Evolutionary conservation across 2,797 vertebrate genomes (phyloP).

Genomic region (Hypotaenidia philippensis): DNA sequence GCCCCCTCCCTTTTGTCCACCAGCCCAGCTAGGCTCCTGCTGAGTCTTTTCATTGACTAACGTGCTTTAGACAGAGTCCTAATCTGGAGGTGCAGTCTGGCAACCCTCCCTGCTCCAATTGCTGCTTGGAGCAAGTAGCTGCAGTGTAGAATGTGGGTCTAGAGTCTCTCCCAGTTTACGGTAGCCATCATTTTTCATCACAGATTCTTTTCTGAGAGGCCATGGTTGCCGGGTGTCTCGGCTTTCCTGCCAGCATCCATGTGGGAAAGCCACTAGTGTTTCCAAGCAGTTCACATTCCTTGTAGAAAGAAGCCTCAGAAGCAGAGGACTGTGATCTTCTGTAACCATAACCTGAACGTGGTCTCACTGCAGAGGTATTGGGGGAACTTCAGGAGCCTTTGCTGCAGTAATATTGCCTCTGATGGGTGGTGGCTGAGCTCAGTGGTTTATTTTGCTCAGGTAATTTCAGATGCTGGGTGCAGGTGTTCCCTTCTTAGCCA

Average conservation of each 20-base stretch:
- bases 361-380: background rate
- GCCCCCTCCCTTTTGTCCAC: conserved; percentile 35
- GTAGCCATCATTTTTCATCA: conserved; percentile 52
- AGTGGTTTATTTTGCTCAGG: background rate
- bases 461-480: background rate
- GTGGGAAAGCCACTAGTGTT: background rate
- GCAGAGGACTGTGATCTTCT: background rate
- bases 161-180: conserved; percentile 5
- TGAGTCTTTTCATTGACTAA: conserved; percentile 32
- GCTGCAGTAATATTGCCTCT: background rate
- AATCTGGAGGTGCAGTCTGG: background rate
- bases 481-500: background rate
- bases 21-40: conserved; percentile 7
- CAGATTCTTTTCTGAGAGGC: conserved; percentile 53
- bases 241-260: background rate
- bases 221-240: conserved; percentile 35
- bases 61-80: conserved; percentile 2
- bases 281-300: conserved; percentile 36
- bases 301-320: conserved; percentile 18
- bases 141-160: background rate
- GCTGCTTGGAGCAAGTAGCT: background rate
- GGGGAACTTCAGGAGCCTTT: background rate
- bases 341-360: background rate
- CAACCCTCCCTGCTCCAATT: background rate
- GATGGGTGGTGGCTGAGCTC: background rate